Evolutionary conservation across 2,888 invertebrate species (phyloP), one percentile per base, ranked within the genome.

Genomic region (Ophion costatus): DNA sequence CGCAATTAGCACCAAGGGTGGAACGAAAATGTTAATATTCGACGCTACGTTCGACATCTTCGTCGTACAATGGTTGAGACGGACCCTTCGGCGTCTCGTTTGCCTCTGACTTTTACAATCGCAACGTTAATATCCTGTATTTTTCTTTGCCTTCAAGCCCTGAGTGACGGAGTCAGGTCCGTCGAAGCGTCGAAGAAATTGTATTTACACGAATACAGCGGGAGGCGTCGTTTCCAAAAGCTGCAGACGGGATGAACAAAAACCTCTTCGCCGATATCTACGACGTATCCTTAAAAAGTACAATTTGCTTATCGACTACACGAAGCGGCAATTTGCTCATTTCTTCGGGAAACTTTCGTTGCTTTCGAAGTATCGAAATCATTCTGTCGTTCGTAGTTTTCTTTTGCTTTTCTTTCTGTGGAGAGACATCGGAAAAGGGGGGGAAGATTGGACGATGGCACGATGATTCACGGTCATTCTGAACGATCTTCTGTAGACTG

Each of bases 391-490:
- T 11, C 45, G n/a, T 57, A 0, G 45, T 14, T 20, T 51, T 29
- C 2, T 59, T 78, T 45, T 67, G n/a, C 7, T 10, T 42, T 24
- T n/a, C 51, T 57, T 24, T 22, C 59, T 59, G 7, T 20, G 75
- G 69, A 61, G 71, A 64, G 73, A 71, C n/a, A 71, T 76, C 66
- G 45, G 75, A 74, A 79, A 83, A 80, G 45, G 45, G 57, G 22
- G 45, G 51, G 10, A 51, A 66, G 67, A 33, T 78, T 71, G 78
- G 84, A 69, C 82, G 90, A 93, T 93, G 93, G 93, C 93, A 93
- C 93, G 90, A 90, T 90, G 90, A 92, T 91, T 92, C 92, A 92
- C 92, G 92, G 92, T 86, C 88, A 87, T 82, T 86, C 75, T 80
- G 73, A 85, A 75, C 82, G 74, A 82, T 82, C 79, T 69, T 81